Evolutionary conservation across 2,113 vertebrate genomes (phyloP), one percentile per base, ranked within the genome.

Genomic region (Paracyprichromis sp.): DNA sequence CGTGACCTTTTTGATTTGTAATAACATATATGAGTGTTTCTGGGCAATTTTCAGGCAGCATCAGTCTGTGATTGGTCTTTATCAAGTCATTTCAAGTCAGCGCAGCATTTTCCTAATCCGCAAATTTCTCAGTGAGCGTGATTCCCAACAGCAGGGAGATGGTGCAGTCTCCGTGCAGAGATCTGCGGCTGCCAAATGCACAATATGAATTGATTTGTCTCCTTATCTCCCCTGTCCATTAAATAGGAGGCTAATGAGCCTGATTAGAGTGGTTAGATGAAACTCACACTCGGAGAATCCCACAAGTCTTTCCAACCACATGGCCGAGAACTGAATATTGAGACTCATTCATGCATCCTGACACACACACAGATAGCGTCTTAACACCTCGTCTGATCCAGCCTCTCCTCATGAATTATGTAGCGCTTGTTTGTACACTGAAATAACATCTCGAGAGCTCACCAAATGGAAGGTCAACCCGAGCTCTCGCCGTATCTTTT

Each of bases 121-220:
- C 38, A 29, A 80, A 81, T 89, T 91, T 82, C 80, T 93, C 89
- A 88, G 84, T 80, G 80, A 89, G 83, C 63, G 4, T 83, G 86
- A 90, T 90, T 88, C 54, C 12, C 61, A 92, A 5, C 89, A 91
- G 87, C 53, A 3, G 84, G 63, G 83, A 82, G 82, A 40, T n/a
- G 1, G 7, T 82, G 26, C n/a, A 50, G 80, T 83, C 47, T 1
- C 53, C 1, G 34, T 4, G 38, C 47, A 13, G 61, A 38, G 84
- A 78, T 83, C 73, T 45, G 59, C 26, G 3, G 29, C 87, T 17
- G 83, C 83, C 91, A 92, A 92, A 90, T 78, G 89, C 86, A 90
- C 92, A 94, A 92, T 92, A 86, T 84, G 82, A 90, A 84, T 88
- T 88, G 90, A 93, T 91, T 90, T 45, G 52, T 83, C 84, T 88